These are phyloP conservation scores for Thelaira solivaga DNA, from an alignment of 2,888 invertebrate genomes.

Conservation along the genomic window DNA sequence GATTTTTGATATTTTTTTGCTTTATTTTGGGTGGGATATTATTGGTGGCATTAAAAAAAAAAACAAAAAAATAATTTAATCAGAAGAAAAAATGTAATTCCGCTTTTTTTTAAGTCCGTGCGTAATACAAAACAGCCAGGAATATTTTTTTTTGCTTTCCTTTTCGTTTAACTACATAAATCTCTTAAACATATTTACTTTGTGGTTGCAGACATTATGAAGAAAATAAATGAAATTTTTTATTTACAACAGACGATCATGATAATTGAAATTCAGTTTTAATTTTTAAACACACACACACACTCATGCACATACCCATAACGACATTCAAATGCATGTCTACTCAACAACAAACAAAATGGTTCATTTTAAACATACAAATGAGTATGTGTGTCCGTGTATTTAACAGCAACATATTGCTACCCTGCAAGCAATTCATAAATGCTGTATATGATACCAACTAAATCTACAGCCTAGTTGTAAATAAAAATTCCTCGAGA, in stretches of 20 bases:
- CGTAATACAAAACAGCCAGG: background rate
- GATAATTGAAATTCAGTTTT: constrained; percentile 45
- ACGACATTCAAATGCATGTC: background rate
- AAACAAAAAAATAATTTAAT: too few relatives aligned
- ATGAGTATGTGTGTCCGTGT: background rate
- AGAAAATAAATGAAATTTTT: constrained; percentile 6
- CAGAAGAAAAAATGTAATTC: too few relatives aligned
- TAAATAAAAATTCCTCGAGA: too few relatives aligned
- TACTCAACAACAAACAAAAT: background rate
- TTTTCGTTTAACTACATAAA: background rate
- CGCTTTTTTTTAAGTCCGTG: too few relatives aligned
- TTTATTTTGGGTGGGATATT: too few relatives aligned
- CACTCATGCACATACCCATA: background rate
- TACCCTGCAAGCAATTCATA: too few relatives aligned
- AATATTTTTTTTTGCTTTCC: background rate
- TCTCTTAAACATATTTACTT: constrained; percentile 8
- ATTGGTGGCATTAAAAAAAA: too few relatives aligned
- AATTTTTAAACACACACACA: background rate
- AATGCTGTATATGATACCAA: too few relatives aligned
- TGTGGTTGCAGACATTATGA: constrained; percentile 10
- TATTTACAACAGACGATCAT: constrained; percentile 32
- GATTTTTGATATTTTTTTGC: too few relatives aligned
- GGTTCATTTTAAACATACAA: background rate
- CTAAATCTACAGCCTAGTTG: too few relatives aligned
- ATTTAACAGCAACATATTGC: background rate